Evolutionary conservation across 2,888 invertebrate genomes (phyloP), one percentile per base, ranked within the genome.

Genomic region (Himalopsyche anomala): DNA sequence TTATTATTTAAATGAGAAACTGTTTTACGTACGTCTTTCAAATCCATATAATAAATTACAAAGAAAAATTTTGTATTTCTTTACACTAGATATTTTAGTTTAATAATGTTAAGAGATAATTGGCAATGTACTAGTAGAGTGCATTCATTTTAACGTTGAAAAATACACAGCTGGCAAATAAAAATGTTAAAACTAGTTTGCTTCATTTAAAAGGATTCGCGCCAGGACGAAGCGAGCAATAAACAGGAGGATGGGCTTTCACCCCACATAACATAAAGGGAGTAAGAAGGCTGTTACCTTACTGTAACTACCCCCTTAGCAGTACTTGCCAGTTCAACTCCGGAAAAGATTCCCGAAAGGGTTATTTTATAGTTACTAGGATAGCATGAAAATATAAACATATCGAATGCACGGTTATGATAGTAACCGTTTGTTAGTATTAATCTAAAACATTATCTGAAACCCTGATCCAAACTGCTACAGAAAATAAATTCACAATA

Each of bases 171-270:
- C 84, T 56, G 85, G 82, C 85, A 83, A 85, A 85, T 85, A 85
- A 85, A 85, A 85, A 85, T 83, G 79, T 85, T 85, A 83, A 85
- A 85, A 74, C 74, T 28, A 28, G 74, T 74, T 87, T 87, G 86
- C 84, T 86, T 86, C 87, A 87, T 87, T 87, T 87, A 87, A 86
- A 87, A 86, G 87, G 87, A 87, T 86, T 87, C 87, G 80, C 82
- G 81, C 15, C 51, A 56, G 17, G 82, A 45, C 45, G 82, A 19
- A 51, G 40, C 42, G 84, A 55, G 51, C 74, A 74, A 5, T 81
- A 51, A 36, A 36, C 15, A 42, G 54, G 11, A 36, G 84, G 83
- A 28, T 45, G 51, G 51, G 28, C 42, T 42, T 42, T 6, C 62
- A 42, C 83, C 62, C 62, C 42, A 36, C 81, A 69, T 36, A 74